phyloP scores from a whole-genome alignment of 2,888 invertebrate genomes.

The Drosophila buzzatii region DNA sequence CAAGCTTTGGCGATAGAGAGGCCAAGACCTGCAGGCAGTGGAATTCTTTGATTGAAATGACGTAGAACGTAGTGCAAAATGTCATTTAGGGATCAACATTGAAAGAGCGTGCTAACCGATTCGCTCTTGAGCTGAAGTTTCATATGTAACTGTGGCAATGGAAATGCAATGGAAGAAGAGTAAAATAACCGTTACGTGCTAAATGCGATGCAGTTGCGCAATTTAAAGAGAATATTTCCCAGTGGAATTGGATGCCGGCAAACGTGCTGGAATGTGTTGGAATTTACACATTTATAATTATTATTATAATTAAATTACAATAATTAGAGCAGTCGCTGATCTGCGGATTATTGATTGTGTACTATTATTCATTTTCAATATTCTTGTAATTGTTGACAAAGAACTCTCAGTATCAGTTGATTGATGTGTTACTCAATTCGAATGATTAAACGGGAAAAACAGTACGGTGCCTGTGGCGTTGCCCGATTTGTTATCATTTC shows the following conservation, averaged over 20 bases:
- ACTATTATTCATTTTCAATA: neutral
- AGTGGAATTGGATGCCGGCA: neutral
- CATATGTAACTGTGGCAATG: neutral
- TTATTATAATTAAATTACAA: too few species aligned
- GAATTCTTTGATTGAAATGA: neutral
- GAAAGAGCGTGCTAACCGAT: neutral
- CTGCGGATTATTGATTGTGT: neutral
- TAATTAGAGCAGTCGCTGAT: neutral
- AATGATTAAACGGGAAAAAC: neutral
- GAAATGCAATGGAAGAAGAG: neutral
- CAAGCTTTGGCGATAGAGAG: neutral
- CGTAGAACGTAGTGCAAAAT: neutral
- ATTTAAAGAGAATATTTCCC: slow-evolving; percentile 1
- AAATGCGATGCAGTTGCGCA: neutral
- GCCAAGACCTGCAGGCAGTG: slow-evolving; percentile 4
- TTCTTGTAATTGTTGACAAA: neutral
- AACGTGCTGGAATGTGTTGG: neutral
- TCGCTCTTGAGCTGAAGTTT: neutral
- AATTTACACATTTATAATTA: neutral
- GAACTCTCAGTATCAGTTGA: neutral
- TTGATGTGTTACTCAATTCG: neutral
- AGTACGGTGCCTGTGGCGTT: neutral
- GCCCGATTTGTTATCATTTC: slow-evolving; percentile 15
- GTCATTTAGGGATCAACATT: neutral
- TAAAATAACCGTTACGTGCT: neutral